Evolutionary conservation across 2,797 vertebrate genomes (phyloP).

Genomic region (Girardinus metallicus): DNA sequence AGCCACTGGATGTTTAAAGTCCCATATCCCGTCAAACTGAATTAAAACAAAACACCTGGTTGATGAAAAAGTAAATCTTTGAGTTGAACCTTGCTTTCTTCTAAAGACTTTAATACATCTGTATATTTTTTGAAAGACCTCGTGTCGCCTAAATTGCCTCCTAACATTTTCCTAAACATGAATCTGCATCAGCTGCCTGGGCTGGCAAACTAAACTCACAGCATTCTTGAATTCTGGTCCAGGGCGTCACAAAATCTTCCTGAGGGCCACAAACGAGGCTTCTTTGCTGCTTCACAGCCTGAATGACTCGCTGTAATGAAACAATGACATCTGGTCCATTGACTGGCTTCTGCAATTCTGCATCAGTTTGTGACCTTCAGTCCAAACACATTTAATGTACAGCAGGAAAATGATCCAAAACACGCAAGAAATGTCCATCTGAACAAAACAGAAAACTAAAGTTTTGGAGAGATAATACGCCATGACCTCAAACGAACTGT

Average conservation of each 20-base stretch:
- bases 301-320: neutral
- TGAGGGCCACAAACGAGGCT: neutral
- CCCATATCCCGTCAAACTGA: neutral
- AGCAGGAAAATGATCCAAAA: neutral
- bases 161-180: neutral
- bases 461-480: too few relatives aligned
- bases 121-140: neutral
- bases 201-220: neutral
- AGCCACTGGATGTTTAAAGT: neutral
- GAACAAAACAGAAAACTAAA: neutral
- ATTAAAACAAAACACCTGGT: neutral
- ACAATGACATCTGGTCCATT: neutral
- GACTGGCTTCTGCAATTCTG: neutral
- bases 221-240: neutral
- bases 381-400: neutral
- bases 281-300: neutral
- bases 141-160: fast-evolving
- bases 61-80: neutral
- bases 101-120: neutral
- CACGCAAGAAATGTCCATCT: neutral
- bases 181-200: neutral
- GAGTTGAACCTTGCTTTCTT: neutral
- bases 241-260: neutral
- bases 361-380: neutral
- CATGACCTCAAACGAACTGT: neutral